Conservation (phyloP, 2,888 invertebrate species). For the Idaea biselata region DNA sequence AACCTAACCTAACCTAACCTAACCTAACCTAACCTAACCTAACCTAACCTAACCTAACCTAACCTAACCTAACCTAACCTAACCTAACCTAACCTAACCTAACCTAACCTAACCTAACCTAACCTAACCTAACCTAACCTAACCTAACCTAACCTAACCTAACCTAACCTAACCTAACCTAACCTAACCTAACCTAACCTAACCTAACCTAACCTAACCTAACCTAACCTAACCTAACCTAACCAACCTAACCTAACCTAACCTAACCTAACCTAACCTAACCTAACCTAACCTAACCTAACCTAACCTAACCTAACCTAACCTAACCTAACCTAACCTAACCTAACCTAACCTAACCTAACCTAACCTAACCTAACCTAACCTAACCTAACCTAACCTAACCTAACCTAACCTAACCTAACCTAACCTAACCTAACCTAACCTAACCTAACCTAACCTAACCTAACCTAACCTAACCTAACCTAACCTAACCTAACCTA, state of each 20-base stretch:
- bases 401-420: slow-evolving; percentile 12
- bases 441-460: slow-evolving; percentile 27
- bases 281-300: slow-evolving; percentile 22
- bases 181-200: slow-evolving; percentile 15
- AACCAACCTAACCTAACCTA: slow-evolving; percentile 19
- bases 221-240: slow-evolving; percentile 16
- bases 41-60: slow-evolving; percentile 15
- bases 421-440: slow-evolving; percentile 13
- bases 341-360: slow-evolving; percentile 20
- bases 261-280: slow-evolving; percentile 19
- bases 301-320: slow-evolving; percentile 25
- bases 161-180: slow-evolving; percentile 15
- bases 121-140: slow-evolving; percentile 15
- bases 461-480: slow-evolving; percentile 25
- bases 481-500: slow-evolving; percentile 27
- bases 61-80: slow-evolving; percentile 15
- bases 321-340: slow-evolving; percentile 23
- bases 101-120: slow-evolving; percentile 15
- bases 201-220: slow-evolving; percentile 15
- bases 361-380: slow-evolving; percentile 19
- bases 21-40: slow-evolving; percentile 15
- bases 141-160: slow-evolving; percentile 15
- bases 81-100: slow-evolving; percentile 15
- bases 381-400: slow-evolving; percentile 25
- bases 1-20: slow-evolving; percentile 15